phyloP scores from a whole-genome alignment of 1,140 invertebrate genomes.

The Bombus waltoni region DNA sequence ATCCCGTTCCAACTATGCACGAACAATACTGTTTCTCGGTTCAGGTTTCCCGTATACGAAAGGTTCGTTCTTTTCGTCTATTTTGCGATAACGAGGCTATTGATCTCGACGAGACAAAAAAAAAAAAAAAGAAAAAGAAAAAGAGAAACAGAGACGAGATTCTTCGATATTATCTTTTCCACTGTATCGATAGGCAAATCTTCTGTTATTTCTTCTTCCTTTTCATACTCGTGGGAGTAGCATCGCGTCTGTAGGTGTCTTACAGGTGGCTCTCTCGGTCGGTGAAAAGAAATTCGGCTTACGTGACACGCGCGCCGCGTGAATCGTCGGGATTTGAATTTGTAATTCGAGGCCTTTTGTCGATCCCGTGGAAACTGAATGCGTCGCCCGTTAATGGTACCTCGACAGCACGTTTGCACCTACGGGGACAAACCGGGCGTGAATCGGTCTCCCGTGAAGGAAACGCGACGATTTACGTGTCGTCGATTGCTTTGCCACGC shows the following conservation, averaged over 20 bases:
- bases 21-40: background rate
- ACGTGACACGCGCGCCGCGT: constrained; percentile 73
- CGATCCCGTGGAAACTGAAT: constrained; percentile 78
- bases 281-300: constrained; percentile 71
- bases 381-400: constrained; percentile 72
- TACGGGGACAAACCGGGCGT: constrained; percentile 42
- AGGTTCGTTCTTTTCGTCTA: background rate
- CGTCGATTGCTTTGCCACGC: background rate
- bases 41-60: too few relatives aligned
- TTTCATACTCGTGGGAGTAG: constrained; percentile 12
- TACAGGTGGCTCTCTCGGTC: constrained; percentile 69
- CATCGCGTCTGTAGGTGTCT: constrained; percentile 9
- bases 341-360: constrained; percentile 78
- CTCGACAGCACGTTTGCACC: constrained; percentile 56
- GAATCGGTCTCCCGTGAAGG: constrained; percentile 58
- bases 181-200: background rate
- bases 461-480: constrained; percentile 33
- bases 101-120: constrained; percentile 19
- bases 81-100: background rate
- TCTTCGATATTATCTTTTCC: background rate
- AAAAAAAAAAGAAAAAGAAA: background rate
- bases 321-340: constrained; percentile 74
- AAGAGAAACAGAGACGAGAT: constrained; percentile 20
- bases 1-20: background rate
- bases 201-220: background rate